These are phyloP conservation scores for Apis cerana DNA, from an alignment of 1,140 invertebrate genomes.

Conservation along the genomic window DNA sequence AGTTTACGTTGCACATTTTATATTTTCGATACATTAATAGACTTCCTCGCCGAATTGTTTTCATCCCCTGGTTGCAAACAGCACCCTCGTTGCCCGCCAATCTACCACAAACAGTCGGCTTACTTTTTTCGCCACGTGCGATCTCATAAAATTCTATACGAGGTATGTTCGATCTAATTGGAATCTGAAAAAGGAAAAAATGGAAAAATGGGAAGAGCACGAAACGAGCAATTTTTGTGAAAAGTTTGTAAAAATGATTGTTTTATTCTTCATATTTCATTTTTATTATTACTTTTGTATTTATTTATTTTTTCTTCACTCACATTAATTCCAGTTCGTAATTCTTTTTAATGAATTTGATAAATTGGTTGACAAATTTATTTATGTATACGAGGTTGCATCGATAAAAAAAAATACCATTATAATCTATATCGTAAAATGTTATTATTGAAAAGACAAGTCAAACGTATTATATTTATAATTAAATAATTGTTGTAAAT, in stretches of 20 bases:
- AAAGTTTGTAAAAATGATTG: neutral
- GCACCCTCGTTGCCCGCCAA: constrained; percentile 22
- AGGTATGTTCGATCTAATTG: constrained; percentile 39
- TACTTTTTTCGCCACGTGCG: constrained; percentile 59
- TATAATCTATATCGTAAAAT: no score
- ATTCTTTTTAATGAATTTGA: no score
- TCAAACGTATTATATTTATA: no score
- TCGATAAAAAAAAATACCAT: no score
- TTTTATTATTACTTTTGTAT: no score
- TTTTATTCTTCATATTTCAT: neutral
- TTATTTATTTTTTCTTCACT: no score
- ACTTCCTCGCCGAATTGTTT: constrained; percentile 32
- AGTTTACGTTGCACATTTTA: constrained; percentile 2
- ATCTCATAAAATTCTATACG: constrained; percentile 28
- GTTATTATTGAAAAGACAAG: no score
- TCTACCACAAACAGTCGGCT: constrained; percentile 37
- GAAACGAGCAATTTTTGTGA: neutral
- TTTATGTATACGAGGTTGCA: no score
- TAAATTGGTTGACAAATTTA: no score
- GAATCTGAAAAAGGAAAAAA: constrained; percentile 12
- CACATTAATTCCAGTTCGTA: neutral
- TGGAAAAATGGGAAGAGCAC: neutral
- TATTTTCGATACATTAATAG: constrained; percentile 34
- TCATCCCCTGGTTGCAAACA: constrained; percentile 14
- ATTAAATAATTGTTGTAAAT: no score